phyloP scores from a whole-genome alignment of 2,113 vertebrate genomes.

The Lepidothrix coronata region DNA sequence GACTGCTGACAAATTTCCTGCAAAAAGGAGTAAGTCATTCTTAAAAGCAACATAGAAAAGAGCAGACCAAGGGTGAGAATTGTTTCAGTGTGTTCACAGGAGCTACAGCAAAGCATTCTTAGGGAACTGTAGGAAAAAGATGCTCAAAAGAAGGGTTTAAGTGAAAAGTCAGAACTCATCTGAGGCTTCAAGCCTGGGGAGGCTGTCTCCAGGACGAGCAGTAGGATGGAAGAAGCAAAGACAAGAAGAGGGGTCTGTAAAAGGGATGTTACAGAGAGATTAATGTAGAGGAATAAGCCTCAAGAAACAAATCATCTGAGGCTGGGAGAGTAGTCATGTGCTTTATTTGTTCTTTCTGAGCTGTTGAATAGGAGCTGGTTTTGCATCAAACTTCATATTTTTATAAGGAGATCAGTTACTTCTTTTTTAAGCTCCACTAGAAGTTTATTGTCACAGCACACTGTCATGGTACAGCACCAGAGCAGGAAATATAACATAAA shows the following conservation, averaged over 20 bases:
- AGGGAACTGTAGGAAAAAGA: background rate
- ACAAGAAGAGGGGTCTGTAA: background rate
- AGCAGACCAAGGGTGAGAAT: background rate
- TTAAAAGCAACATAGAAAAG: background rate
- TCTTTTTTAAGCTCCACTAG: background rate
- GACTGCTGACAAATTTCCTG: background rate
- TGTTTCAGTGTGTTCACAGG: background rate
- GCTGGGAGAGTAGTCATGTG: background rate
- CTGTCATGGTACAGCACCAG: background rate
- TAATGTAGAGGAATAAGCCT: background rate
- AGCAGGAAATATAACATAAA: background rate
- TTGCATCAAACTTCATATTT: background rate
- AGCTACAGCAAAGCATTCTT: background rate
- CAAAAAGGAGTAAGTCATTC: background rate
- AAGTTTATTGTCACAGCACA: background rate
- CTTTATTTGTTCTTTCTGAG: background rate
- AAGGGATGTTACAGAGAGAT: background rate
- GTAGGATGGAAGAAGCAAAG: background rate
- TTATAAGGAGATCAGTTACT: background rate
- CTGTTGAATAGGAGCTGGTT: background rate
- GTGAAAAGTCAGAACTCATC: background rate
- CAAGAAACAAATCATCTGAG: background rate
- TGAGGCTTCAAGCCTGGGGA: background rate
- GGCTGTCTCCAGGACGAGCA: background rate
- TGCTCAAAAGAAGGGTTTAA: background rate